Evolutionary conservation across 2,113 vertebrate species (phyloP).

Genomic region (Amazona vittata): DNA sequence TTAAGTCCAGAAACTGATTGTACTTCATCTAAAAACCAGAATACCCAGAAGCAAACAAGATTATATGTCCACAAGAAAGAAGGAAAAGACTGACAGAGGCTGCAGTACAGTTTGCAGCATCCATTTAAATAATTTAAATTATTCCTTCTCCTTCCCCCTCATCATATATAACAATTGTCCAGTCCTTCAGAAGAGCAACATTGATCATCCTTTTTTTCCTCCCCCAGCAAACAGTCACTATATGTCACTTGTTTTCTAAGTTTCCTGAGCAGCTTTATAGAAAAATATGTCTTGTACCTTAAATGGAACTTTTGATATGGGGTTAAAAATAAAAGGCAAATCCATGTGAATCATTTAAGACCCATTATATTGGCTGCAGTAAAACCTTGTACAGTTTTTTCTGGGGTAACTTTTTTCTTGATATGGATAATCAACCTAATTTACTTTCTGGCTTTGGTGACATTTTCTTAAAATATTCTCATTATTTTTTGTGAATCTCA

Average conservation of each 20-base stretch:
- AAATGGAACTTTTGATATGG: not conserved
- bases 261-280: not conserved
- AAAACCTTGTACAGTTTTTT: not conserved
- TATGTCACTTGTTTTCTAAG: not conserved
- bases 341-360: not conserved
- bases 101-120: not conserved
- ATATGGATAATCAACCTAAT: not conserved
- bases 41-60: not conserved
- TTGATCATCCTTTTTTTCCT: rapidly evolving
- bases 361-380: not conserved
- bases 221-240: not conserved
- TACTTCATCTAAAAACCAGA: not conserved
- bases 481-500: not conserved
- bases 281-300: not conserved
- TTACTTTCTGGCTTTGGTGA: not conserved
- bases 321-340: not conserved
- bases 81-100: not conserved
- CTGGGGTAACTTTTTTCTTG: not conserved
- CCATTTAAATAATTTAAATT: not conserved
- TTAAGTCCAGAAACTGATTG: not conserved
- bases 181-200: not conserved
- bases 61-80: not conserved
- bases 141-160: rapidly evolving
- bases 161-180: not conserved
- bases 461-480: not conserved